Base-by-base conservation (phyloP, 1,140 invertebrate genomes). In the Stratiolaelaps scimitus region DNA sequence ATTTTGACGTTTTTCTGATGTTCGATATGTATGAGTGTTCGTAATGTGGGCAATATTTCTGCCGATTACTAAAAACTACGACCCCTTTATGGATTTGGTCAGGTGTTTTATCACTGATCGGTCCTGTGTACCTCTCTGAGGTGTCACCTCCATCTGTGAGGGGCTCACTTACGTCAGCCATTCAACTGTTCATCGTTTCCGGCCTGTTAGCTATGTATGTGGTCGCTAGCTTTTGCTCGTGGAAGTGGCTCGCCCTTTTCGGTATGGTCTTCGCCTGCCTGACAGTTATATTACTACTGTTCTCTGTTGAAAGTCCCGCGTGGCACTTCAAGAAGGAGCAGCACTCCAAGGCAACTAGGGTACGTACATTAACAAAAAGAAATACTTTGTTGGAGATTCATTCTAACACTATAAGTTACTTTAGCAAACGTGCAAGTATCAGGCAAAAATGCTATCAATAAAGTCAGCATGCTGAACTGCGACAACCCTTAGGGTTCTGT, bases 261-360 rank as follows among this genome's bases (percentile, higher is more conserved):
- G 53, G 53, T 1, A 60, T 60, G 53, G 53, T 60, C 15, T 60
- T 60, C 34, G 26, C 53, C 53, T 15, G 26, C 17, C 6, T 60
- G 2, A 60, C 53, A 15, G 53, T 60, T 4, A 17, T 60, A 2
- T 34, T 60, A 0, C 53, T 60, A 15, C 53, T 60, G 15, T 29
- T 60, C 15, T 60, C 53, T 15, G 53, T 60, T n/a, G 53, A 60
- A 23, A 60, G 53, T 23, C 53, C 53, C 13, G 53, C 53, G 53
- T 60, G 53, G 53, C 26, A 60, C 53, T 60, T 60, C 53, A 60
- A 10, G 2, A 26, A 23, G 17, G 26, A 60, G 34, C 15, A 29
- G 53, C 26, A 60, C 10, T 60, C 53, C 4, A 60, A 60, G 26
- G 53, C 53, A 6, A 60, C 53, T 60, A 26, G 23, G 34, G 53